Evolutionary conservation across 2,797 vertebrate species (phyloP), one percentile per base, ranked within the genome.

Genomic region (Gephyroberyx darwinii): DNA sequence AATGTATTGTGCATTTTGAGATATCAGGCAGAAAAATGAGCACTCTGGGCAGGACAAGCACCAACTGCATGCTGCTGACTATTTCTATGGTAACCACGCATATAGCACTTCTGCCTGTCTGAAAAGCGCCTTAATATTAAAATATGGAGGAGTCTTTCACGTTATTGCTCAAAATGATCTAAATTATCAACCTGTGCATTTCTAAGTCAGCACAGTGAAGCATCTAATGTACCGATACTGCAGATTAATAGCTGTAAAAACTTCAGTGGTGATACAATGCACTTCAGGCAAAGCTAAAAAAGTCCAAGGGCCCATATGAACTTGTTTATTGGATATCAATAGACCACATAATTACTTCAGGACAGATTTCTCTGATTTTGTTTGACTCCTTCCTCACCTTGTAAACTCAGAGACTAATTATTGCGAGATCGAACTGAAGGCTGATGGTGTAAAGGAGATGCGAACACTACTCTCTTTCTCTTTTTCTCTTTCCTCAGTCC

Each of bases 391-490:
- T 84, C 53, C 39, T 89, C 78, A 83, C 84, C 82, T 81, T 87
- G 77, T 72, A 80, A 78, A 86, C 77, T 80, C 54, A 53, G 51
- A 64, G 71, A 71, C 72, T 85, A 80, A 91, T 91, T 90, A 88
- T 80, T 65, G 57, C 58, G 53, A 37, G 57, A 86, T 86, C 65
- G 37, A 26, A 26, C 26, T 26, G 26, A 89, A 57, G 74, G 81
- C 47, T 68, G 64, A 76, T 70, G 65, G 69, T 54, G 71, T 77
- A 82, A 77, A 80, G 74, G 43, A 78, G 14, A 69, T 48, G 43
- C 53, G n/a, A 69, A 72, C 64, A 74, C 78, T 69, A 75, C 77
- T 84, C 47, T 66, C 48, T 39, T 54, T 19, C 45, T 73, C 53
- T 53, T 14, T 53, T 14, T 58, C 68, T 74, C 70, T 75, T 61